phyloP scores from a whole-genome alignment of 2,113 vertebrate species.

The Bettongia penicillata region DNA sequence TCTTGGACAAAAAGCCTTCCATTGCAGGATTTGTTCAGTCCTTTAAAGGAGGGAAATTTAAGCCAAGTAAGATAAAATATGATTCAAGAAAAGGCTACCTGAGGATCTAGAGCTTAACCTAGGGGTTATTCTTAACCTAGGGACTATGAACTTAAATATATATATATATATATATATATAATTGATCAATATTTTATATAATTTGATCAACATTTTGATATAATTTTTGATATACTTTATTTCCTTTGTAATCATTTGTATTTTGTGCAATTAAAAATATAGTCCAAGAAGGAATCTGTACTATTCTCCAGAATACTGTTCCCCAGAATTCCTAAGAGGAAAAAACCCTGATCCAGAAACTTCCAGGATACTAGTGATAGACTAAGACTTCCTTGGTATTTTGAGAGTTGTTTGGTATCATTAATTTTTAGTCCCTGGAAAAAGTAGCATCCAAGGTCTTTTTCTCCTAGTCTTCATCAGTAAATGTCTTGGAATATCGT shows the following conservation, averaged over 20 bases:
- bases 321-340: neutral
- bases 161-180: neutral
- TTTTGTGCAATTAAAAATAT: neutral
- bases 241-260: neutral
- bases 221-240: neutral
- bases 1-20: constrained; percentile 45
- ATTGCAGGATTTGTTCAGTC: neutral
- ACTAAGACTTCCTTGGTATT: neutral
- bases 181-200: neutral
- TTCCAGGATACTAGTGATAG: neutral
- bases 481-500: neutral
- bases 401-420: neutral
- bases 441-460: neutral
- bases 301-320: neutral
- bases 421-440: neutral
- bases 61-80: constrained; percentile 35
- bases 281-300: neutral
- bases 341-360: neutral
- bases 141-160: neutral
- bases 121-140: neutral
- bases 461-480: neutral
- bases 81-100: constrained; percentile 43
- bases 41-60: constrained; percentile 54
- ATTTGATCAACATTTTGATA: neutral
- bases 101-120: constrained; percentile 29